Base-by-base conservation (phyloP, 2,888 invertebrate species). In the Auanema sp. region DNA sequence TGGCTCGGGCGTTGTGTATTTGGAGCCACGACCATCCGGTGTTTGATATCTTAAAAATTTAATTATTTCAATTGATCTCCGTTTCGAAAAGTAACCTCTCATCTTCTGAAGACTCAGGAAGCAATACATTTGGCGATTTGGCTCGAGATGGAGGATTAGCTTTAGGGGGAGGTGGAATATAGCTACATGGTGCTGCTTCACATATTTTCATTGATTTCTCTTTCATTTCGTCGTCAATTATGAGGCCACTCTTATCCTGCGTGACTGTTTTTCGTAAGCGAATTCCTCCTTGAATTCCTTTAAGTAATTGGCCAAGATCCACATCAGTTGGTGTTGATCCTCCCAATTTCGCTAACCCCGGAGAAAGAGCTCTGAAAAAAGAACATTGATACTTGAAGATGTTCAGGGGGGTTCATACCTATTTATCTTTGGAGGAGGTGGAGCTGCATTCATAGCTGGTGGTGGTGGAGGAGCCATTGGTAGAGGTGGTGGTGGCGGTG, bases 161-260 rank as follows among this genome's bases (percentile, higher is more conserved):
- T 33, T 33, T 33, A 33, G 33, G 33, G 33, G 33, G 33, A 5
- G 33, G 33, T 33, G 33, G 33, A 33, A 33, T 33, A 33, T 33
- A 33, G 10, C 47, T 18, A 47, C 47, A 47, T 5, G 21, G 21
- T 5, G 47, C 47, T 5, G 47, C 16, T 16, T 47, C 21, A 21
- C 16, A 21, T 6, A 10, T 47, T 47, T 18, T 21, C 47, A 47
- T 18, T 18, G 16, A 47, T 47, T 47, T 47, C 21, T 47, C 16
- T 47, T 47, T 47, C 16, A 18, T 47, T 47, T 47, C 47, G n/a
- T 78, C 78, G 56, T 76, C 75, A 47, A 79, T 65, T 42, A 78
- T 60, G 47, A 76, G 58, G n/a, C 76, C 78, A 43, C 68, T 68
- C 57, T 78, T 79, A 68, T 79, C 79, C 43, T 74, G 74, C 16